Conservation (phyloP, 2,113 vertebrate species). For the Orientallactaga bullata region DNA sequence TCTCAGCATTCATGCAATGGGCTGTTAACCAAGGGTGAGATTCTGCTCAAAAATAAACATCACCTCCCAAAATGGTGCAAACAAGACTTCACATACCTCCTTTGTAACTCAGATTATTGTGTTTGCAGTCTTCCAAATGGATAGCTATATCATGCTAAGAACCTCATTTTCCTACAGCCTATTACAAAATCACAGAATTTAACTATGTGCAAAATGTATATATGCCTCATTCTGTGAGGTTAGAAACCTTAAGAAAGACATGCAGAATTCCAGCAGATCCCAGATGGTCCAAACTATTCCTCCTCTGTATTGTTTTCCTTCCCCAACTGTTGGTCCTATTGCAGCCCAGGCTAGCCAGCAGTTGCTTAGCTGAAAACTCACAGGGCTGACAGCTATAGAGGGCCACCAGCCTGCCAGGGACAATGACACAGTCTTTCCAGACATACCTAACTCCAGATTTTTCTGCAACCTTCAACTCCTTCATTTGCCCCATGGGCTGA, state of each 20-base stretch:
- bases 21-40: not conserved
- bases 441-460: not conserved
- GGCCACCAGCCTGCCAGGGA: not conserved
- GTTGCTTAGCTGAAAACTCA: not conserved
- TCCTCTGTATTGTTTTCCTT: not conserved
- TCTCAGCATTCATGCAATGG: not conserved
- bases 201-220: not conserved
- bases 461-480: not conserved
- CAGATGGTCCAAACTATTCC: not conserved
- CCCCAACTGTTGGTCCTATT: not conserved
- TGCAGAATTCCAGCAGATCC: not conserved
- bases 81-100: not conserved
- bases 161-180: not conserved
- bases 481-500: not conserved
- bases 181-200: not conserved
- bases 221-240: not conserved
- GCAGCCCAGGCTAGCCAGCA: no score
- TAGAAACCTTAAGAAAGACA: not conserved
- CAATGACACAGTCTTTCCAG: not conserved
- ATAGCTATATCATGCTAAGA: not conserved
- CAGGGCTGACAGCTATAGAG: not conserved
- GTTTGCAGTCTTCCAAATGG: not conserved
- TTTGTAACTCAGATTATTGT: not conserved
- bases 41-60: not conserved
- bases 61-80: not conserved